These are phyloP conservation scores for Bombus cullumanus DNA, from an alignment of 1,140 invertebrate species.

Conservation along the genomic window DNA sequence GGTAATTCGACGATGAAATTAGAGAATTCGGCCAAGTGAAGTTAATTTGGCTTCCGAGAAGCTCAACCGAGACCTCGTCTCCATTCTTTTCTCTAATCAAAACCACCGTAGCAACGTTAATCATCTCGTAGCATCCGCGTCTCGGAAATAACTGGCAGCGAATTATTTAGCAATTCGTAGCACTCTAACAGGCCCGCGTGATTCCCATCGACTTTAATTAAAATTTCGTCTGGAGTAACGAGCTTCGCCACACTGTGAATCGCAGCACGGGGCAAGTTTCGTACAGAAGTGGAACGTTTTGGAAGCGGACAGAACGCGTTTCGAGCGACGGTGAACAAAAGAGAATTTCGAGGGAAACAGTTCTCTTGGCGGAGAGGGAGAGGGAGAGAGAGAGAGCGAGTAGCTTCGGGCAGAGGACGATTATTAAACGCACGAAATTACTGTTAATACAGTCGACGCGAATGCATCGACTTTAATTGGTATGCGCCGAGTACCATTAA, in stretches of 20 bases:
- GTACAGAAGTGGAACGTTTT: not conserved
- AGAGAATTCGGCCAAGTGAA: no score
- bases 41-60: no score
- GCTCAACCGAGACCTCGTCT: no score
- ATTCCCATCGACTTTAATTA: slow-evolving; percentile 6
- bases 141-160: not conserved
- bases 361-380: not conserved
- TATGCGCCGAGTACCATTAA: slow-evolving; percentile 32
- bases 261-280: not conserved
- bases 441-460: slow-evolving; percentile 34
- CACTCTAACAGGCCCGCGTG: not conserved
- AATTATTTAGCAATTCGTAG: not conserved
- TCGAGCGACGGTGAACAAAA: not conserved
- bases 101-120: not conserved
- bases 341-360: not conserved
- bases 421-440: slow-evolving; percentile 42
- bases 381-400: not conserved
- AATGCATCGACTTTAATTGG: slow-evolving; percentile 39
- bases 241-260: not conserved
- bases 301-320: not conserved
- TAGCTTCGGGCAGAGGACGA: not conserved
- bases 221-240: not conserved
- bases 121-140: not conserved
- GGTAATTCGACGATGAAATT: no score
- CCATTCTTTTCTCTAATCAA: no score